phyloP scores from a whole-genome alignment of 2,888 invertebrate species.

The Galeruca laticollis region DNA sequence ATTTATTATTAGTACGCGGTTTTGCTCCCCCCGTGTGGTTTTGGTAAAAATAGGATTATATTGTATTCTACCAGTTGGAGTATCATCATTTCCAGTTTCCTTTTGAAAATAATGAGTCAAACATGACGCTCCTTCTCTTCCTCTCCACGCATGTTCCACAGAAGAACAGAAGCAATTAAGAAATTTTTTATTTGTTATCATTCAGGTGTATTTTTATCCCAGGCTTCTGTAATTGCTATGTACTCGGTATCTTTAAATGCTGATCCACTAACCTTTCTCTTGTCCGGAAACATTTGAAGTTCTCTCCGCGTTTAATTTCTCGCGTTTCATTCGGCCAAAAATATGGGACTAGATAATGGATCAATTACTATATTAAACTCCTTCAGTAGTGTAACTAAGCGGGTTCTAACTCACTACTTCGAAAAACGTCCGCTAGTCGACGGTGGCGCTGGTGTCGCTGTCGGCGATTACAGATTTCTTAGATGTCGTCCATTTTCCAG shows the following conservation, averaged over 20 bases:
- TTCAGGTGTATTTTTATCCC: slow-evolving; percentile 13
- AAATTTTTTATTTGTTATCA: slow-evolving; percentile 7
- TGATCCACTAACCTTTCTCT: slow-evolving; percentile 16
- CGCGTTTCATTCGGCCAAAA: slow-evolving; percentile 1
- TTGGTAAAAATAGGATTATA: too few relatives aligned
- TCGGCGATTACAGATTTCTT: too few relatives aligned
- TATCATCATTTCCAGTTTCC: not conserved
- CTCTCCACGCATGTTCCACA: not conserved
- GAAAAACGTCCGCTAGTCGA: too few relatives aligned
- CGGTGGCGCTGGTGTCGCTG: too few relatives aligned
- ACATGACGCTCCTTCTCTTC: not conserved
- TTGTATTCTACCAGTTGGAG: slow-evolving; percentile 3
- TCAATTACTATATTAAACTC: too few relatives aligned
- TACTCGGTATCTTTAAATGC: slow-evolving; percentile 12
- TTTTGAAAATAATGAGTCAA: not conserved
- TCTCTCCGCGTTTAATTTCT: slow-evolving; percentile 8
- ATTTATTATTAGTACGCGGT: not conserved
- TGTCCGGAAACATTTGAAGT: slow-evolving; percentile 17
- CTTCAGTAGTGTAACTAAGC: too few relatives aligned
- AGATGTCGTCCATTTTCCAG: too few relatives aligned
- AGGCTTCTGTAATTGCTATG: too few relatives aligned
- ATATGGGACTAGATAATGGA: slow-evolving; percentile 3
- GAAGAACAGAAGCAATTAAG: slow-evolving; percentile 3
- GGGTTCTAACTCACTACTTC: too few relatives aligned
- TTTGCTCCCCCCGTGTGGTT: not conserved